A percentile compares a stretch with the other conserved stretches of the same genome.
phyloP scores from a whole-genome alignment of 2,797 vertebrate species.

The Catostomus latipinnis region DNA sequence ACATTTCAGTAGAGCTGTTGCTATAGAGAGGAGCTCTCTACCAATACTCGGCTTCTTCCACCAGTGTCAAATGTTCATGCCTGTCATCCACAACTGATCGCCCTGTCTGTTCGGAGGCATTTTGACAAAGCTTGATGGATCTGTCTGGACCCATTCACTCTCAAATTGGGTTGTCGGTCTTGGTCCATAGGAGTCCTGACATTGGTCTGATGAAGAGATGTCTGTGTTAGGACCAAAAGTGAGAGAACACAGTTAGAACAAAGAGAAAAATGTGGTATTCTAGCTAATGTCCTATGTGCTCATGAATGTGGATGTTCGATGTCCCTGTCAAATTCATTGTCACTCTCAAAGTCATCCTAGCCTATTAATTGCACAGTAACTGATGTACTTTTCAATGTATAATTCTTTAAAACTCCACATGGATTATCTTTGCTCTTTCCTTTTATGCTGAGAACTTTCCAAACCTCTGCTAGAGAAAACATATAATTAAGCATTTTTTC shows the following conservation, averaged over 20 bases:
- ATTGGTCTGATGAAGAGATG: slow-evolving; percentile 11
- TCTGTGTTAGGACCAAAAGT: background rate
- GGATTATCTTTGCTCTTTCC: no score
- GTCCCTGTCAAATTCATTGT: no score
- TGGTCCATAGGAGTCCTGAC: background rate
- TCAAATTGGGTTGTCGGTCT: slow-evolving; percentile 4
- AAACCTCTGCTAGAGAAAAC: no score
- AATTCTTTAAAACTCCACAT: no score
- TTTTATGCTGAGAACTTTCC: no score
- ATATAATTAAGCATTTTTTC: no score
- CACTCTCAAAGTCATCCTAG: no score
- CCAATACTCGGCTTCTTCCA: slow-evolving; percentile 26
- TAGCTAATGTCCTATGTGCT: background rate
- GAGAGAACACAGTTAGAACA: background rate
- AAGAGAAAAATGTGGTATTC: background rate
- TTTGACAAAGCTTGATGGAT: slow-evolving; percentile 36
- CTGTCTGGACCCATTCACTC: slow-evolving; percentile 28
- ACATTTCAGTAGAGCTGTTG: slow-evolving; percentile 28
- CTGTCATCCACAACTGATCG: slow-evolving; percentile 41
- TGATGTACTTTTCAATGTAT: no score
- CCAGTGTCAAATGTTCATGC: slow-evolving; percentile 31
- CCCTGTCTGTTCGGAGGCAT: slow-evolving; percentile 9
- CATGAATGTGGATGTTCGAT: no score
- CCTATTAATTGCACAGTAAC: no score
- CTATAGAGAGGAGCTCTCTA: slow-evolving; percentile 9